Conservation (phyloP, 2,797 vertebrate species). For the Dallia pectoralis region DNA sequence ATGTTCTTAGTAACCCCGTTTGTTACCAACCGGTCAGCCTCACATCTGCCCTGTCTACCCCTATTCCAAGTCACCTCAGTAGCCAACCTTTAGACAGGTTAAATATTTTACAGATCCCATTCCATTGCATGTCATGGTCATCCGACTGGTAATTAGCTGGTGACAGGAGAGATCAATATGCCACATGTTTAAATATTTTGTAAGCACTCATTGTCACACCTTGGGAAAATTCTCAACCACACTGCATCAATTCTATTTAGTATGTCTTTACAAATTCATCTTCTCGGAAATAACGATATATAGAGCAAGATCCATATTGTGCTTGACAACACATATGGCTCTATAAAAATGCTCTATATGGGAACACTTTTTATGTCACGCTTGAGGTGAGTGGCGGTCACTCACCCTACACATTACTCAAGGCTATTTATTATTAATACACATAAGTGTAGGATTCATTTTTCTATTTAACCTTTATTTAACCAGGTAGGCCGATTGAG, state of each 20-base stretch:
- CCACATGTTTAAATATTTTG: constrained; percentile 36
- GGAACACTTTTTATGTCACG: no score
- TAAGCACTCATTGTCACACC: constrained; percentile 53
- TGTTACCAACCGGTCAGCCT: not conserved
- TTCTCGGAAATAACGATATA: not conserved
- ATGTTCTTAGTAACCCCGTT: not conserved
- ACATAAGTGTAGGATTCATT: no score
- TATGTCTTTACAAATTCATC: not conserved
- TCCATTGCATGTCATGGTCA: constrained; percentile 54
- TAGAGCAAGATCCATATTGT: no score
- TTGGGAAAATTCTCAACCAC: constrained; percentile 1
- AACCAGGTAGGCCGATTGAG: no score
- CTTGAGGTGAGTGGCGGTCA: no score
- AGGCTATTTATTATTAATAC: no score
- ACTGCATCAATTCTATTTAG: not conserved
- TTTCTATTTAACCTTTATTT: no score
- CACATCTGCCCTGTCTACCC: not conserved
- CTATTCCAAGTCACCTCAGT: not conserved
- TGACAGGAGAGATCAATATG: constrained; percentile 34
- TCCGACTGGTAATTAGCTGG: constrained; percentile 57
- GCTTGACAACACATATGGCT: no score
- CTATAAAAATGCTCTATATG: no score
- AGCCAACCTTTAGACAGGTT: constrained; percentile 7
- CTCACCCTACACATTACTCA: no score
- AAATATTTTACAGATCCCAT: constrained; percentile 11